A percentile compares a stretch with the other conserved stretches of the same genome.
Conservation (phyloP, 2,888 invertebrate genomes). For the Sphaerophoria rueppellii region DNA sequence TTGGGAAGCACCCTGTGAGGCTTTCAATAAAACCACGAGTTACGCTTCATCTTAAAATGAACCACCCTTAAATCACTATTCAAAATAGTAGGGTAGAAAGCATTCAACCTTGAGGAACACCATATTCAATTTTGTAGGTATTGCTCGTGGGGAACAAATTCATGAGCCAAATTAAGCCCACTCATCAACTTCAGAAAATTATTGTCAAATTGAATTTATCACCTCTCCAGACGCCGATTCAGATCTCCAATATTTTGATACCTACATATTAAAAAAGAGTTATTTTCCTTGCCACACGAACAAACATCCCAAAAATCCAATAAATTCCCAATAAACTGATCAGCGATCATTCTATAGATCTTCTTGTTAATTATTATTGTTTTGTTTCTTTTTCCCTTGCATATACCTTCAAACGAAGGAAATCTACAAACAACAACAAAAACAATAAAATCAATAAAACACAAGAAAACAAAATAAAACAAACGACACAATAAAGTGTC, state of each 20-base stretch:
- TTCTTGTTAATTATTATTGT: slow-evolving; percentile 52
- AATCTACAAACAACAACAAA: slow-evolving; percentile 11
- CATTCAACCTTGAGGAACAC: too few species aligned
- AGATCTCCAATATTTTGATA: slow-evolving; percentile 31
- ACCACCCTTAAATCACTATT: too few species aligned
- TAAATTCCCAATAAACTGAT: slow-evolving; percentile 50
- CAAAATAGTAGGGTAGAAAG: too few species aligned
- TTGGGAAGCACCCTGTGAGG: too few species aligned
- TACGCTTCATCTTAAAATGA: too few species aligned
- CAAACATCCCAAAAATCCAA: slow-evolving; percentile 17
- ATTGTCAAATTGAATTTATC: slow-evolving; percentile 52
- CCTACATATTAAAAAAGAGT: slow-evolving; percentile 35
- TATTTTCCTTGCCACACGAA: slow-evolving; percentile 21
- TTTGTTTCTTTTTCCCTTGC: not conserved
- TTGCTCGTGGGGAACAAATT: too few species aligned
- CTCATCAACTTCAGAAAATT: slow-evolving; percentile 10
- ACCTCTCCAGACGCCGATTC: slow-evolving; percentile 13
- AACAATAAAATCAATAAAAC: slow-evolving; percentile 16
- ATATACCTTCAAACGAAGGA: not conserved
- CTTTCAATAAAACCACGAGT: too few species aligned
- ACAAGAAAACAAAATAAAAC: slow-evolving; percentile 19
- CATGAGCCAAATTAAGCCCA: not conserved
- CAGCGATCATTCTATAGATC: slow-evolving; percentile 39
- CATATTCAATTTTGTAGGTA: too few species aligned
- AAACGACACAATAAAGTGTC: slow-evolving; percentile 65